Evolutionary conservation across 92 coral and sea anemone genomes (phyloP), one percentile per base, ranked within the genome.

Genomic region (Palythoa heliodiscus): DNA sequence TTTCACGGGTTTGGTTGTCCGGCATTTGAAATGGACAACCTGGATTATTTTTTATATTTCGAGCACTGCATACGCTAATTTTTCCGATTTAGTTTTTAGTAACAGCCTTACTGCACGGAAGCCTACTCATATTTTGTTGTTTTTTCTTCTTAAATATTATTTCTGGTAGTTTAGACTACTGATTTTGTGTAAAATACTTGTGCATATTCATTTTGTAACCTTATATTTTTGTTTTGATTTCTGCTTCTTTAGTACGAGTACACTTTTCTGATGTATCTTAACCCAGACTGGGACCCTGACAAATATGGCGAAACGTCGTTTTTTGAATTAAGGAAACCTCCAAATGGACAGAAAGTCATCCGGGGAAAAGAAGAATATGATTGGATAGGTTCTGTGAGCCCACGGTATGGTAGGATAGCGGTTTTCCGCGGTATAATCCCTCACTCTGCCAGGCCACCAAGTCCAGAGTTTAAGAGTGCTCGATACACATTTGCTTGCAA

Each of bases 371-470:
- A 94, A 78, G 88, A 93, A 87, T 96, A 93, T 35, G 94, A 92
- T 68, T 93, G 95, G 93, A 78, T 93, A 25, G 93, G 95, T 12
- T 94, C 95, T 20, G 98, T 96, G 68, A 92, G 92, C 22, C 98
- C 98, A 7, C 94, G 96, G 38, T 96, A 93, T 60, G 98, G 98
- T 22, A 91, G 98, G 43, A 88, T 96, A 80, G 98, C 95, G 1
- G 83, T 96, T 52, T 96, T 96, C 82, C 89, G 95, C 16, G 98
- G 98, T 23, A 93, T 93, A 66, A 96, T 96, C 23, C 98, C 98
- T 2, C 98, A 96, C 87, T 95, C 98, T 1, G 98, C 98, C 17
- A 92, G 98, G 82, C 98, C 98, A 48, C 98, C 98, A 0, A 95
- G 97, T 71, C 94, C 98, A 13, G 95, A 90, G 12, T 93, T 95